Evolutionary conservation across 2,797 vertebrate genomes (phyloP).

Genomic region (Helicolenus hilgendorfi): DNA sequence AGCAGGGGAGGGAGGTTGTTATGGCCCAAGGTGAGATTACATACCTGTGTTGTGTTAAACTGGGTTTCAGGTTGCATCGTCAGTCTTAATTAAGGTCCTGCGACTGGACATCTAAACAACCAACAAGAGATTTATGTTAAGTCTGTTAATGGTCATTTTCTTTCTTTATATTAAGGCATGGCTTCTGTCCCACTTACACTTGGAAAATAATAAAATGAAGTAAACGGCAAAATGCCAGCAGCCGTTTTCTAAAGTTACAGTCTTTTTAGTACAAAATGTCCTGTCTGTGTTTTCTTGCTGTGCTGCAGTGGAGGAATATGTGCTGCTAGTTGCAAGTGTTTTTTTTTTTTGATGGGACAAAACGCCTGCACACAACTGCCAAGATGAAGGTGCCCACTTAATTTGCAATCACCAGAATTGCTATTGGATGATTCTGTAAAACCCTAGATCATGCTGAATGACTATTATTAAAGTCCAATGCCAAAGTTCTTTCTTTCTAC

Average conservation of each 20-base stretch:
- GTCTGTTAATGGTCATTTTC: neutral
- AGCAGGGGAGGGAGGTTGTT: neutral
- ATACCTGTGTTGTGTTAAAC: neutral
- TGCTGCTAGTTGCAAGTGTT: neutral
- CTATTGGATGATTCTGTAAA: rapidly evolving
- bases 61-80: neutral
- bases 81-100: neutral
- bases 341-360: neutral
- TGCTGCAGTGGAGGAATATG: neutral
- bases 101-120: neutral
- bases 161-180: neutral
- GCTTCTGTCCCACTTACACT: rapidly evolving
- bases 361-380: too few relatives aligned
- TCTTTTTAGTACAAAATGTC: neutral
- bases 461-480: too few relatives aligned
- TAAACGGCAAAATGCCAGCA: neutral
- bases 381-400: too few relatives aligned
- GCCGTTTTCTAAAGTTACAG: neutral
- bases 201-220: neutral
- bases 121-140: neutral
- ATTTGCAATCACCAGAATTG: too few relatives aligned
- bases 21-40: neutral
- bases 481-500: too few relatives aligned
- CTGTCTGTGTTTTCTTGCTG: rapidly evolving
- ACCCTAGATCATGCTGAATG: rapidly evolving